phyloP scores from a whole-genome alignment of 1,140 invertebrate genomes.

The Drosophila ercepeae region DNA sequence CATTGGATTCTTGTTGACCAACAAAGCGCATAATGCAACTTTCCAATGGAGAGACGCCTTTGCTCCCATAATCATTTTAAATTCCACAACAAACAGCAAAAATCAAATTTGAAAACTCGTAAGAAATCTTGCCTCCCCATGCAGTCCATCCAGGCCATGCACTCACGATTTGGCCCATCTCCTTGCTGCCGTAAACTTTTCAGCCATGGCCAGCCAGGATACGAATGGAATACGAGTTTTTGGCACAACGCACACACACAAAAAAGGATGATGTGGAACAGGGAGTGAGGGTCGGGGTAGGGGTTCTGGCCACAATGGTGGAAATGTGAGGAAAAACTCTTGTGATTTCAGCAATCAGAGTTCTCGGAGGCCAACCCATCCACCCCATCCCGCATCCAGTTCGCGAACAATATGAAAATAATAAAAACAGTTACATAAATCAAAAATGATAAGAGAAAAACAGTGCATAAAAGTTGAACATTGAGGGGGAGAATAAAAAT shows the following conservation, averaged over 20 bases:
- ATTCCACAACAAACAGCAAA: constrained; percentile 78
- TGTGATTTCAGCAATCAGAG: constrained; percentile 74
- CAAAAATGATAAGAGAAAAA: constrained; percentile 78
- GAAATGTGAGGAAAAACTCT: constrained; percentile 62
- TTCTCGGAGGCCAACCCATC: constrained; percentile 6
- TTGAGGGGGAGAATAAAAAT: background rate
- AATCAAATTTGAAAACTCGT: constrained; percentile 79
- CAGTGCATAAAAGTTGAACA: constrained; percentile 69
- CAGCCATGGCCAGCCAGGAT: constrained; percentile 46
- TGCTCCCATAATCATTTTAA: constrained; percentile 70
- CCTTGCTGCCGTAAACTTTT: constrained; percentile 59
- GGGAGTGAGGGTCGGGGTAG: background rate
- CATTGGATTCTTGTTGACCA: constrained; percentile 66
- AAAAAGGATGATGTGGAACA: constrained; percentile 1
- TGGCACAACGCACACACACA: constrained; percentile 68
- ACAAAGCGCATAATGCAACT: constrained; percentile 75
- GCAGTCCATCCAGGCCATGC: too few relatives aligned
- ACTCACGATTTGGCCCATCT: constrained; percentile 21
- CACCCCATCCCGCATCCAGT: constrained; percentile 7
- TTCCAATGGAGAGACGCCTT: constrained; percentile 32
- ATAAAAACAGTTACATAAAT: constrained; percentile 83
- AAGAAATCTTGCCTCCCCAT: constrained; percentile 69
- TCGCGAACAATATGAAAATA: constrained; percentile 78
- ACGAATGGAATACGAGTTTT: constrained; percentile 65
- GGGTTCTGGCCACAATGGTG: background rate